Base-by-base conservation (phyloP, 2,113 vertebrate species). In the Brachyhypopomus occidentalis region DNA sequence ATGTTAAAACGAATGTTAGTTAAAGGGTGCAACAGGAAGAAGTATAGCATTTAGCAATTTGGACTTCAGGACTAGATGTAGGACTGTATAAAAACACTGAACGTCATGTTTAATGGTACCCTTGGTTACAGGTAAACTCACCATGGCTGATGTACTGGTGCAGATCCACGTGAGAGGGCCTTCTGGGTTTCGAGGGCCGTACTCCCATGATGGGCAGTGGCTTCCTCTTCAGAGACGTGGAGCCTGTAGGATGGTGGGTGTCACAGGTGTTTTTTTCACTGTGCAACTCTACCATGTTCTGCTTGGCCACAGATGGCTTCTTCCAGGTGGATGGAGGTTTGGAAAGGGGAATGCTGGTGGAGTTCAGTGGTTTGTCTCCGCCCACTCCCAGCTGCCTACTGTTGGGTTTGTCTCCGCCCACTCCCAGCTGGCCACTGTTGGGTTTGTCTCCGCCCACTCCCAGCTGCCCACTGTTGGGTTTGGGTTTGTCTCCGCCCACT, bases 181-280 rank as follows among this genome's bases (percentile, higher is more conserved):
- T 91, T 72, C 2, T 87, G 34, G 95, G 95, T 38, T 97, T 96
- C 1, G 81, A 16, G 0, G 95, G 95, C 1, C 92, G 81, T 1
- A 84, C 86, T 1, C 92, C 90, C 83, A 71, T 2, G 0, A 84
- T 12, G 3, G 91, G 91, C 76, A 95, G 66, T 0, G 74, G 6
- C 58, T 90, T 95, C 34, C 17, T 69, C 71, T 73, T 93, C 0
- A 90, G 92, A 2, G 27, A 7, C 0, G 19, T 52, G 16, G 2
- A 5, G 25, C 63, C 63, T 66, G 25, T 25, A 19, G 14, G 14
- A 5, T 17, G 27, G 27, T 34, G 63, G 63, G 63, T 30, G 63
- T 16, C 27, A 17, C 27, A 6, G 27, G 4, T 30, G 14, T 11
- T 4, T 30, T 30, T 11, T 4, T 66, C 9, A 9, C 41, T 30